Base-by-base conservation (phyloP, 2,888 invertebrate genomes). In the Sepioteuthis lessoniana region DNA sequence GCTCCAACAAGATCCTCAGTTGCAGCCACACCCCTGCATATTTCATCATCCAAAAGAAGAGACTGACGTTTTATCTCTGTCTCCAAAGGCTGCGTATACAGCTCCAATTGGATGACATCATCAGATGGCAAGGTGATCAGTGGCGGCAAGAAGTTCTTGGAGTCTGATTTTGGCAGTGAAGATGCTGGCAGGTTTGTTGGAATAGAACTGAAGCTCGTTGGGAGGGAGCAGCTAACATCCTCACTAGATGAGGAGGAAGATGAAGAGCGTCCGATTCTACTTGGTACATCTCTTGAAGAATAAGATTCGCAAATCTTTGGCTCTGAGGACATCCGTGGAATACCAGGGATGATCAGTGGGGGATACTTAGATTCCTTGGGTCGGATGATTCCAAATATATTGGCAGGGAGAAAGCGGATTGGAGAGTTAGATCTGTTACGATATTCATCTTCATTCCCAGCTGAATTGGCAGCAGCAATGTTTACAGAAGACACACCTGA, bases 341-440 rank as follows among this genome's bases (percentile, higher is more conserved):
- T 47, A 46, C 46, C 92, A 46, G 92, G 47, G 25, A 47, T 47
- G 47, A 47, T n/a, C n/a, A 47, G 35, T 31, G 92, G 92, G 4
- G 92, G 5, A 47, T 92, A 92, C 60, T 60, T 93, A 35, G 93
- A 93, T 50, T 93, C 93, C 38, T 93, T 93, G 5, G 93, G 93
- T 60, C 93, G 50, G 37, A 93, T 93, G 55, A 93, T 93, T 47
- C 94, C 94, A 35, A 94, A 94, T 25, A 94, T 92, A 35, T 94
- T 94, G 28, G 93, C 60, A n/a, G 94, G 94, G 37, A 94, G 55
- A 35, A 94, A 94, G 28, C 55, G 37, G 42, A 94, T 76, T 16
- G 94, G 94, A 38, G 94, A 94, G n/a, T 90, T 92, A 38, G 92
- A 92, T 10, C 92, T 42, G 92, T 92, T 92, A 35, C 92, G 92